phyloP scores from a whole-genome alignment of 2,113 vertebrate species.

The Aramus guarauna region DNA sequence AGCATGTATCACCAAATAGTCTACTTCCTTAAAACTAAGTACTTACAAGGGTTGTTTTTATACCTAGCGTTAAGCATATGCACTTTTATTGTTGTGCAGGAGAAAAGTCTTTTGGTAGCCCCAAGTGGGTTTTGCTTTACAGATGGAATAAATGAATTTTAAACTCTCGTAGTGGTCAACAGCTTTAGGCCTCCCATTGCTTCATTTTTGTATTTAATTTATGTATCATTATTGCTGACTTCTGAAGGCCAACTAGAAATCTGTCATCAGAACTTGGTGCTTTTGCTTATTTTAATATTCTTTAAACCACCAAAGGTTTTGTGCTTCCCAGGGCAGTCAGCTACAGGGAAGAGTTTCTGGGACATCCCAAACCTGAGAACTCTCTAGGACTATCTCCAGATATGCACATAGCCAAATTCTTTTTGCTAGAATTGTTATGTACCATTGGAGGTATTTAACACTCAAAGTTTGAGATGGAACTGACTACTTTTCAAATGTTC shows the following conservation, averaged over 20 bases:
- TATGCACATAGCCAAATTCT: not conserved
- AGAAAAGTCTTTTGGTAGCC: not conserved
- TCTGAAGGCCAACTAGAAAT: not conserved
- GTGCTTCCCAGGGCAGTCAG: not conserved
- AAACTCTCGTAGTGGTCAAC: not conserved
- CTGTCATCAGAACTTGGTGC: not conserved
- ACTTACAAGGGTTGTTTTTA: not conserved
- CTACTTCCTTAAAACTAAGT: not conserved
- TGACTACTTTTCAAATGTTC: not conserved
- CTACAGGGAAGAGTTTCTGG: not conserved
- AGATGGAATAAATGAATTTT: not conserved
- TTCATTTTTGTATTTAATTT: constrained; percentile 9
- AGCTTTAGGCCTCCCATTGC: not conserved
- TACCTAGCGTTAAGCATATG: not conserved
- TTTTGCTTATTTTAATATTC: not conserved
- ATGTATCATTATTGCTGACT: not conserved
- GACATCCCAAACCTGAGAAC: not conserved
- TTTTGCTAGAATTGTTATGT: not conserved
- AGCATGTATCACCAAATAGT: not conserved
- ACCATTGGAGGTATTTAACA: not conserved
- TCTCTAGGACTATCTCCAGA: not conserved
- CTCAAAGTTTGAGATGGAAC: not conserved
- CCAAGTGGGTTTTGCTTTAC: not conserved
- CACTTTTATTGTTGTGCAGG: not conserved
- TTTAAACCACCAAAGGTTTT: constrained; percentile 26